Conservation (phyloP, 2,113 vertebrate species). For the Parotia lawesii region DNA sequence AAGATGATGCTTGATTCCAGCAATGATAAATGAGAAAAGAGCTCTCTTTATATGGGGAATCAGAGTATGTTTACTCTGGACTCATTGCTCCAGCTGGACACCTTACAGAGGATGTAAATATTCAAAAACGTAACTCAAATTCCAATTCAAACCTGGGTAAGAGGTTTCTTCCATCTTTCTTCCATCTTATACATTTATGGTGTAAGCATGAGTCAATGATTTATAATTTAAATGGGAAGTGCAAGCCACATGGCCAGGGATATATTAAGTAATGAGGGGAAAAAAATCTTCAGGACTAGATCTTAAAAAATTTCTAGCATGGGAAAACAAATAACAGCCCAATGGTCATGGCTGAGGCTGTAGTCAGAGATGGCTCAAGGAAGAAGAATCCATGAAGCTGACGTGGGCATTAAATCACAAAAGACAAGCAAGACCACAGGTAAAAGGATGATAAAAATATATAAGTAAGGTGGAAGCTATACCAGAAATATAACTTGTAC, state of each 20-base stretch:
- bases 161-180: background rate
- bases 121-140: background rate
- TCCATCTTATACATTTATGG: background rate
- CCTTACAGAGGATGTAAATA: background rate
- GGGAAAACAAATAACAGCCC: background rate
- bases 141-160: background rate
- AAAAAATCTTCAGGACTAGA: background rate
- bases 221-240: background rate
- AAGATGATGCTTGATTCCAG: background rate
- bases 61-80: background rate
- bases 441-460: background rate
- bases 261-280: background rate
- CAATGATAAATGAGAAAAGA: background rate
- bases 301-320: background rate
- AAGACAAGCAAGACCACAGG: background rate
- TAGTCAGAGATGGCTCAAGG: background rate
- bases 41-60: background rate
- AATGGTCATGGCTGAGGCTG: background rate
- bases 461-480: background rate
- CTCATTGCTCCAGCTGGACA: background rate
- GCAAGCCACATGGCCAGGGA: rapidly evolving
- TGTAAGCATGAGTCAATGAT: background rate
- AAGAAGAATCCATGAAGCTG: background rate
- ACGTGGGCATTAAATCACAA: background rate
- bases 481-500: background rate